phyloP scores from a whole-genome alignment of 2,888 invertebrate species.

The Empis livida region DNA sequence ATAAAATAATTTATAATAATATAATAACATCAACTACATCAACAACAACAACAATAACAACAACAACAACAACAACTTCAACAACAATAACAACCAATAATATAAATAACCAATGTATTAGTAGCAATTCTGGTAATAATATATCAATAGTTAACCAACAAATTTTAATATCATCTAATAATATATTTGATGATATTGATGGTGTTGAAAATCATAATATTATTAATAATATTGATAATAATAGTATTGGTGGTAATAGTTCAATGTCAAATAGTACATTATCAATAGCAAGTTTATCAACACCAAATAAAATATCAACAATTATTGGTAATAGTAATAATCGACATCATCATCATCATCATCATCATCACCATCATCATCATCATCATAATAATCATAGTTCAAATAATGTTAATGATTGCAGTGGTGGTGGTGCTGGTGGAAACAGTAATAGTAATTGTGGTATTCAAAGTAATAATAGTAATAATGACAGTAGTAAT shows the following conservation, averaged over 20 bases:
- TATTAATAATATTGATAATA: not conserved
- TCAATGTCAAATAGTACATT: not conserved
- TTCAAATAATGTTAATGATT: not conserved
- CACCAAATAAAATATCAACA: not conserved
- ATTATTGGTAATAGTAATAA: no score
- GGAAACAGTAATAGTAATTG: not conserved
- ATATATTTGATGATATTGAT: not conserved
- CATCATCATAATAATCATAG: not conserved
- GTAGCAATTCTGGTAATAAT: no score
- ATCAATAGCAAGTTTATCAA: not conserved
- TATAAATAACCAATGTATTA: not conserved
- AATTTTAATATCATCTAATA: not conserved
- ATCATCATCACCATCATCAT: not conserved
- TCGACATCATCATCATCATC: not conserved
- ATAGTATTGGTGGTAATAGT: not conserved
- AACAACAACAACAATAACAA: constrained; percentile 11
- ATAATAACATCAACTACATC: constrained; percentile 2
- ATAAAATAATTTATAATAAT: not conserved
- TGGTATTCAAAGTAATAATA: no score
- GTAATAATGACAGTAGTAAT: no score
- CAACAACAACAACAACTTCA: constrained; percentile 6
- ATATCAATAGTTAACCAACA: not conserved
- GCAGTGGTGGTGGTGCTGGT: not conserved
- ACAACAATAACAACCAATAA: not conserved
- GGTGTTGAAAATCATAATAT: not conserved